phyloP scores from a whole-genome alignment of 2,888 invertebrate genomes.

The Diplolepis rosae region DNA sequence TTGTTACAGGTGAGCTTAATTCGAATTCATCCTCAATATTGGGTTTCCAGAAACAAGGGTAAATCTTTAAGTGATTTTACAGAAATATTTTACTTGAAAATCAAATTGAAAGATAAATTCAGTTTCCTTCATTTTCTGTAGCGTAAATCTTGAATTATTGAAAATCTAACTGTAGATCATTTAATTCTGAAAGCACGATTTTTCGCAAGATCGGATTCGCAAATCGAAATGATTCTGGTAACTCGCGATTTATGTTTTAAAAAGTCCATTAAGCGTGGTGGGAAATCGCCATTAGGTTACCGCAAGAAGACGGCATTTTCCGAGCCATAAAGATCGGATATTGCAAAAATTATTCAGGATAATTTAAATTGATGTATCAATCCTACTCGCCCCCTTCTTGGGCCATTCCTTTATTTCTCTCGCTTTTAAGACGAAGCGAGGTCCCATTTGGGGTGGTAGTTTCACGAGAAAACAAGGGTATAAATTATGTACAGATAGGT shows the following conservation, averaged over 20 bases:
- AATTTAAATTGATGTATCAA: conserved; percentile 72
- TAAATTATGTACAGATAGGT: conserved; percentile 71
- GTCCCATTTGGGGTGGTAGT: conserved; percentile 40
- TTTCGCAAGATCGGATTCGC: conserved; percentile 4
- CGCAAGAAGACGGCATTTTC: conserved; percentile 64
- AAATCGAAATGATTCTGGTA: conserved; percentile 38
- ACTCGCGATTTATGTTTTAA: conserved; percentile 53
- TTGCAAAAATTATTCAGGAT: conserved; percentile 71
- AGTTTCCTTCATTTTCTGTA: not conserved
- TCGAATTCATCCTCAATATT: no score
- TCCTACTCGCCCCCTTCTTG: conserved; percentile 40
- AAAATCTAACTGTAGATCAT: not conserved
- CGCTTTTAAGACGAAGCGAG: conserved; percentile 46
- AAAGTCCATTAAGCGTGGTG: conserved; percentile 61
- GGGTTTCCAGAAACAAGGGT: no score
- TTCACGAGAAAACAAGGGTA: conserved; percentile 68
- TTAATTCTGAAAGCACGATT: not conserved
- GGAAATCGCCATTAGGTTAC: conserved; percentile 62
- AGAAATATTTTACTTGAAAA: no score
- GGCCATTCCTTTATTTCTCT: conserved; percentile 28
- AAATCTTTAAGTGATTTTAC: no score
- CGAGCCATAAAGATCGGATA: conserved; percentile 71
- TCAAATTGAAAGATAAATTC: no score
- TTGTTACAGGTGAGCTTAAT: no score
- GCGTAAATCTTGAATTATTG: conserved; percentile 9